phyloP scores from a whole-genome alignment of 1,140 invertebrate species.

The Meloidogyne chitwoodi region DNA sequence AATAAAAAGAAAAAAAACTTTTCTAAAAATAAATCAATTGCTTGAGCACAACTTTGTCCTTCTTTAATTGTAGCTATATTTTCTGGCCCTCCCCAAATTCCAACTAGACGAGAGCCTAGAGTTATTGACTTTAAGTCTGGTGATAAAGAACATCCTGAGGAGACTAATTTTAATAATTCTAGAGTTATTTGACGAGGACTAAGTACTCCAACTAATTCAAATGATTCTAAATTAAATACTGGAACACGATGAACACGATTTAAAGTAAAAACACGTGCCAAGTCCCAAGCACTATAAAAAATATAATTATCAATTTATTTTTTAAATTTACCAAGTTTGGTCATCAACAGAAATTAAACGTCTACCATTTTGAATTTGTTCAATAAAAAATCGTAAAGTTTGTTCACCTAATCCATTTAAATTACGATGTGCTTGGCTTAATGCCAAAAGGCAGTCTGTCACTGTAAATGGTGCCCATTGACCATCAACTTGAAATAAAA shows the following conservation, averaged over 20 bases:
- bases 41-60: constrained; percentile 13
- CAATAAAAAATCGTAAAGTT: constrained; percentile 13
- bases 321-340: constrained; percentile 15
- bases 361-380: constrained; percentile 15
- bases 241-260: constrained; percentile 50
- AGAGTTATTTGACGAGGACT: constrained; percentile 43
- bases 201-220: constrained; percentile 35
- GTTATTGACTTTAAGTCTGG: constrained; percentile 38
- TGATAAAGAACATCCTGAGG: constrained; percentile 28
- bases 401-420: background rate
- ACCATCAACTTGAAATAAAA: constrained; percentile 12
- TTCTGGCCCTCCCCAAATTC: constrained; percentile 32
- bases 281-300: constrained; percentile 42
- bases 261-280: constrained; percentile 41
- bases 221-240: constrained; percentile 34
- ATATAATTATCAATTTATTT: background rate
- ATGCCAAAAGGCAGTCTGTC: constrained; percentile 29
- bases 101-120: constrained; percentile 25
- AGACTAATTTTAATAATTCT: constrained; percentile 39
- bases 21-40: constrained; percentile 24
- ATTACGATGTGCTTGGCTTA: constrained; percentile 26
- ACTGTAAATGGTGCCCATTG: constrained; percentile 39
- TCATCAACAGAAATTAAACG: constrained; percentile 17
- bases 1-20: background rate
- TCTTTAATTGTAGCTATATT: background rate